These are phyloP conservation scores for Helicoverpa armigera DNA, from an alignment of 1,140 invertebrate genomes.

Conservation along the genomic window DNA sequence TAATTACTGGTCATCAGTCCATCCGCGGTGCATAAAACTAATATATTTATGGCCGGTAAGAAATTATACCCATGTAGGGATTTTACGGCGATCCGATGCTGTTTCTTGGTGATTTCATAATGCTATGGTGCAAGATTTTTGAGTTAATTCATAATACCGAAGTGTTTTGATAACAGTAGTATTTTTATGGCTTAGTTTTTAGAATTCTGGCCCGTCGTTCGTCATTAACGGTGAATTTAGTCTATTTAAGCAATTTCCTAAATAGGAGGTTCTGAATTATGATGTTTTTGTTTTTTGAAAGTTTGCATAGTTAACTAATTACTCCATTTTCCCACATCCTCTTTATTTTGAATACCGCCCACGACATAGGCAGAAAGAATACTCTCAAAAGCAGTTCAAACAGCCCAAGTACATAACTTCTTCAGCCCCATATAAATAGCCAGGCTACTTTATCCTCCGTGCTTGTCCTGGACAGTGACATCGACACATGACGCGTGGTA, in stretches of 20 bases:
- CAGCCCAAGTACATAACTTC: neutral
- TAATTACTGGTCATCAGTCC: conserved; percentile 20
- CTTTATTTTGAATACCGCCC: no score
- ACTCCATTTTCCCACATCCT: no score
- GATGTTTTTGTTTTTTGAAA: no score
- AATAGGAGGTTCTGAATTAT: no score
- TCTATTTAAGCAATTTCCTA: no score
- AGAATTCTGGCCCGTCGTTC: no score
- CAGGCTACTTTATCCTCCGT: conserved; percentile 11
- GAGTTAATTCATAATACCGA: neutral
- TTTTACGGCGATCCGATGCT: neutral
- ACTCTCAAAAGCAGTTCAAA: neutral
- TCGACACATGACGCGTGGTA: conserved; percentile 41
- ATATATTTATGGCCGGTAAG: neutral
- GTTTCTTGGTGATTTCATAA: conserved; percentile 5
- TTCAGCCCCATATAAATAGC: conserved; percentile 1
- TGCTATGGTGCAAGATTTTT: neutral
- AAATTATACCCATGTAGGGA: conserved; percentile 5
- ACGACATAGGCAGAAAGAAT: no score
- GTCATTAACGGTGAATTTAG: no score
- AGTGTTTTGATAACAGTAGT: neutral
- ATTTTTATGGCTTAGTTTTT: no score
- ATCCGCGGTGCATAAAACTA: conserved; percentile 19
- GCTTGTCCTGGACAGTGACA: neutral
- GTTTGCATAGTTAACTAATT: no score